Base-by-base conservation (phyloP, 2,113 vertebrate species). In the Hippocampus barbouri region DNA sequence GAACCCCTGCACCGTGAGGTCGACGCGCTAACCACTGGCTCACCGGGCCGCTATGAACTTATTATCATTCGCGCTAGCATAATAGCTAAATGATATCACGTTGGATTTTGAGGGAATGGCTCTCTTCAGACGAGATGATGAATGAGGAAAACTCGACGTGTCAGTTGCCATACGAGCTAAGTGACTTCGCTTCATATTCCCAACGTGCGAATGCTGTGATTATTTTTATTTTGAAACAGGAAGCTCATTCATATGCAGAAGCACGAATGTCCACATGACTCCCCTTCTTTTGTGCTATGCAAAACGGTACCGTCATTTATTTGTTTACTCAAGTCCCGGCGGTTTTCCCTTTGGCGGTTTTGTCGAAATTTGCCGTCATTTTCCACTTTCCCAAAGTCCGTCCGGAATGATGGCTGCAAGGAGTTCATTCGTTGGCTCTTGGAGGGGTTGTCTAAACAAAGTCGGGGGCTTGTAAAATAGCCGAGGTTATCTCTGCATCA, bases 391-490 rank as follows among this genome's bases (percentile, higher is more conserved):
- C 85, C 85, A 86, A 88, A 83, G 18, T 51, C 18, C 18, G 20
- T 51, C 85, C 81, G 85, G 81, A 86, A 83, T 75, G 49, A 79
- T 20, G 79, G 30, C 67, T 65, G 53, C 67, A 72, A 38, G 60
- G 60, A 21, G 83, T 87, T 88, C 81, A 70, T 89, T 79, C 30
- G 30, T 91, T 88, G 90, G 90, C 83, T 92, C 90, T 91, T 89
- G 88, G 83, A 89, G 87, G 86, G 72, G 89, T 89, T 91, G 86
- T 92, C 85, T 88, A 93, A 93, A 92, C 90, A 92, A 79, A 90
- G 89, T 90, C 87, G 83, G 73, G 78, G 88, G 80, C 91, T 92
- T 89, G 92, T 91, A 91, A 91, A 56, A 92, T 89, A 91, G 84
- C 73, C 8, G 83, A 88, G 91, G 89, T 92, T 92, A 93, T 92